These are phyloP conservation scores for Nemoura dubitans DNA, from an alignment of 2,888 invertebrate genomes.

Conservation along the genomic window DNA sequence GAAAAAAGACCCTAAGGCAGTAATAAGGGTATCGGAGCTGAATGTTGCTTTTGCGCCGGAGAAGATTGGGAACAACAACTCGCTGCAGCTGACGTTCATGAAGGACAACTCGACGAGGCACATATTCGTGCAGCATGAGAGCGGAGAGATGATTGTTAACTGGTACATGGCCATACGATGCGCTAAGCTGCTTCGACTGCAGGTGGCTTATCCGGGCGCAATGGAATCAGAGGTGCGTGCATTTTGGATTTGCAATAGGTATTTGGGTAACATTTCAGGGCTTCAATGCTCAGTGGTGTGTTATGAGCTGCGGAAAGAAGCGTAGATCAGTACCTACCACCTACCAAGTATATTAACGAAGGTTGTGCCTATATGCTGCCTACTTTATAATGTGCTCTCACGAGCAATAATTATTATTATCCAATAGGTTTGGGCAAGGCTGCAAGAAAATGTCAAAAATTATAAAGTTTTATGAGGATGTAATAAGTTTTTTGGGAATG, in stretches of 20 bases:
- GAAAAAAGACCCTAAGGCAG: slow-evolving; percentile 80
- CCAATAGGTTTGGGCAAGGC: no score
- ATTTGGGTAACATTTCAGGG: no score
- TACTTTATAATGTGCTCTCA: no score
- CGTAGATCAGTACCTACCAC: no score
- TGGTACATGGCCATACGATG: slow-evolving; percentile 88
- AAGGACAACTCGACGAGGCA: slow-evolving; percentile 87
- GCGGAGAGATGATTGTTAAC: slow-evolving; percentile 83
- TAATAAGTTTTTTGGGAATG: no score
- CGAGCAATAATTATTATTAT: no score
- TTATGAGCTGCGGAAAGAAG: no score
- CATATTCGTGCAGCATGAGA: slow-evolving; percentile 87
- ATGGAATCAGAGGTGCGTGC: slow-evolving; percentile 69
- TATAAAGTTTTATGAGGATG: no score
- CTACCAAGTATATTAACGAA: no score
- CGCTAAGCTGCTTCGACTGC: slow-evolving; percentile 83
- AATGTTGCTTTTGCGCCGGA: slow-evolving; percentile 86
- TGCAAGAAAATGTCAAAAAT: no score
- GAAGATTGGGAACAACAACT: slow-evolving; percentile 81
- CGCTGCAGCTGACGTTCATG: slow-evolving; percentile 85
- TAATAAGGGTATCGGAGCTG: slow-evolving; percentile 80
- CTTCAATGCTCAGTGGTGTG: no score
- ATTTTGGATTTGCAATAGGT: background rate
- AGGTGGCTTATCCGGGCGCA: slow-evolving; percentile 84
- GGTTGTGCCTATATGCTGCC: no score